These are phyloP conservation scores for Phorcus lineatus DNA, from an alignment of 2,888 invertebrate species.

Conservation along the genomic window DNA sequence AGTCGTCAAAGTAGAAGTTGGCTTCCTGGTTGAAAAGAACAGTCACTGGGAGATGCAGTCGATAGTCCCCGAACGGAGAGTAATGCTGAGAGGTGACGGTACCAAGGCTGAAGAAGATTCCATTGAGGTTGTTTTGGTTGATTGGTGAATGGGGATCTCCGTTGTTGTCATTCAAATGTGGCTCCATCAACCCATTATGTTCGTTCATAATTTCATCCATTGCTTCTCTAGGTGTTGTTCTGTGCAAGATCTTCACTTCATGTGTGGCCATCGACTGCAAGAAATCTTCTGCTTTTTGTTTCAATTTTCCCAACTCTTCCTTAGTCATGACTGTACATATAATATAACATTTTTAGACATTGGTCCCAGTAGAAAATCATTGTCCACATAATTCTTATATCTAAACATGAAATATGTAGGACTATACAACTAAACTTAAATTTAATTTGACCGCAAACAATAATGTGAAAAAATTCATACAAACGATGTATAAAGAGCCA, in stretches of 20 bases:
- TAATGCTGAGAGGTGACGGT: slow-evolving; percentile 41
- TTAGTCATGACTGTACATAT: neutral
- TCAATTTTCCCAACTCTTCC: neutral
- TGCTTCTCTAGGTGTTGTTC: neutral
- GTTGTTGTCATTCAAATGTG: slow-evolving; percentile 25
- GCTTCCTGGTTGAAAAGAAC: slow-evolving; percentile 22
- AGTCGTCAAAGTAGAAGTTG: slow-evolving; percentile 70
- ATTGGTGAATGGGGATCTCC: slow-evolving; percentile 18
- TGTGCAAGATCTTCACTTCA: neutral
- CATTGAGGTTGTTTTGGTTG: slow-evolving; percentile 17
- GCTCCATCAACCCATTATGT: slow-evolving; percentile 9
- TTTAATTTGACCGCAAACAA: too few species aligned
- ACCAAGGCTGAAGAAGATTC: slow-evolving; percentile 12
- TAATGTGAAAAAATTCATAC: too few species aligned
- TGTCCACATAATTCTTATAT: too few species aligned
- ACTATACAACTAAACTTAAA: too few species aligned
- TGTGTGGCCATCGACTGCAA: neutral
- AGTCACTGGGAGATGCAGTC: slow-evolving; percentile 34
- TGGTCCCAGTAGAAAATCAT: too few species aligned
- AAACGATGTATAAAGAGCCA: too few species aligned
- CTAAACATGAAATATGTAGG: too few species aligned
- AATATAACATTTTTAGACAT: too few species aligned
- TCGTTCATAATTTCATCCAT: neutral
- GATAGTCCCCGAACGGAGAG: slow-evolving; percentile 36
- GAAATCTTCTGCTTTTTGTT: neutral